These are phyloP conservation scores for Sinocyclocheilus rhinocerous DNA, from an alignment of 2,113 vertebrate genomes.

Conservation along the genomic window DNA sequence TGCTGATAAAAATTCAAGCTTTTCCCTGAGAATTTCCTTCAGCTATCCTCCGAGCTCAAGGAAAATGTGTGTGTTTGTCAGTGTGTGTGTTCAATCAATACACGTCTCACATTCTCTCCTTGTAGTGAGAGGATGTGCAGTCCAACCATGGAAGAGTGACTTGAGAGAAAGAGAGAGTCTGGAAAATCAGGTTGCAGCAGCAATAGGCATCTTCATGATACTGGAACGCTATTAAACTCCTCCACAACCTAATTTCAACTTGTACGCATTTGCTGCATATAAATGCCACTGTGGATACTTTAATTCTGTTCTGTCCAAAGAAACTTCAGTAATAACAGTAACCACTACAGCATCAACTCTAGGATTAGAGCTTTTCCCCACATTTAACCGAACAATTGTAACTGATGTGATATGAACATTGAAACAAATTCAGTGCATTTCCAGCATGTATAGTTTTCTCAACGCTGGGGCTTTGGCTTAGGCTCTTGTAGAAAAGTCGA, in stretches of 20 bases:
- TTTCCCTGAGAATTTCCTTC: slow-evolving; percentile 34
- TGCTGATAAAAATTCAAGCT: slow-evolving; percentile 42
- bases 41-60: slow-evolving; percentile 31
- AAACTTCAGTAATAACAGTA: not conserved
- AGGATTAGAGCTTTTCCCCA: not conserved
- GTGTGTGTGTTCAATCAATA: slow-evolving; percentile 34
- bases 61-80: slow-evolving; percentile 20
- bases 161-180: not conserved
- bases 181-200: slow-evolving; percentile 1
- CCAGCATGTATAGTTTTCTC: not conserved
- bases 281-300: slow-evolving; percentile 8
- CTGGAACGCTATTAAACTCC: slow-evolving; percentile 17
- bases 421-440: not conserved
- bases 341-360: not conserved
- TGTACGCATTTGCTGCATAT: slow-evolving; percentile 13
- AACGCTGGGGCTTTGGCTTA: not conserved
- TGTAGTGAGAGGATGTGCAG: slow-evolving; percentile 42
- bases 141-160: not conserved
- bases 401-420: not conserved
- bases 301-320: not conserved
- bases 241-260: slow-evolving; percentile 26
- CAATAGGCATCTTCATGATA: slow-evolving; percentile 5
- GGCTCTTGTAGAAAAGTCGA: not conserved
- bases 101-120: slow-evolving; percentile 45
- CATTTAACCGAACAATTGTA: not conserved